Evolutionary conservation across 2,113 vertebrate species (phyloP).

Genomic region (Tiliqua scincoides): DNA sequence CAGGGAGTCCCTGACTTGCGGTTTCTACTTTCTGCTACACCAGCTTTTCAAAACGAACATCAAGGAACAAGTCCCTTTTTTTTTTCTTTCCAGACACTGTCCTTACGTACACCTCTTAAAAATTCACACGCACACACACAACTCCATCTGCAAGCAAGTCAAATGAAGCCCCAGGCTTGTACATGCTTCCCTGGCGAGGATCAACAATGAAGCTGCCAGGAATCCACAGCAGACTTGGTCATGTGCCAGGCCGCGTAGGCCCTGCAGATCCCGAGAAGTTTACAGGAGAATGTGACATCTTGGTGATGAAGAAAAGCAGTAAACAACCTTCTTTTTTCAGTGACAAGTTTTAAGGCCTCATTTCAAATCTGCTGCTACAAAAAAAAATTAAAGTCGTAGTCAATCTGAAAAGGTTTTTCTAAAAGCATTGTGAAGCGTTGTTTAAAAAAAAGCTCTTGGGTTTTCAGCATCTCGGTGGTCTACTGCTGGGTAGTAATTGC

Average conservation of each 20-base stretch:
- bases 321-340: background rate
- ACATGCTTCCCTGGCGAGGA: slow-evolving; percentile 6
- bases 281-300: slow-evolving; percentile 12
- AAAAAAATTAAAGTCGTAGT: background rate
- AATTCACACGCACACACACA: background rate
- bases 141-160: background rate
- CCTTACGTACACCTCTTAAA: background rate
- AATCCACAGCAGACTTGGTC: slow-evolving; percentile 1
- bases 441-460: background rate
- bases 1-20: too few relatives aligned
- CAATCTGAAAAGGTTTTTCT: background rate
- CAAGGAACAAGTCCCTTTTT: too few relatives aligned
- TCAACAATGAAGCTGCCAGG: slow-evolving; percentile 21
- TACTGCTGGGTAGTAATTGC: background rate
- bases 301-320: background rate
- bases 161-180: background rate
- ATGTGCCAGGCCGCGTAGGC: background rate
- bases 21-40: too few relatives aligned
- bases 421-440: background rate
- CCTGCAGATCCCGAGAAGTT: background rate
- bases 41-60: too few relatives aligned
- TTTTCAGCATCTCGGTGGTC: background rate
- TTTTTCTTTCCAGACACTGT: background rate
- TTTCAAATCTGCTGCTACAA: background rate
- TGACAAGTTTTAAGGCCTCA: background rate